Conservation (phyloP, 92 coral and sea anemone genomes). For the Nematostella vectensis region DNA sequence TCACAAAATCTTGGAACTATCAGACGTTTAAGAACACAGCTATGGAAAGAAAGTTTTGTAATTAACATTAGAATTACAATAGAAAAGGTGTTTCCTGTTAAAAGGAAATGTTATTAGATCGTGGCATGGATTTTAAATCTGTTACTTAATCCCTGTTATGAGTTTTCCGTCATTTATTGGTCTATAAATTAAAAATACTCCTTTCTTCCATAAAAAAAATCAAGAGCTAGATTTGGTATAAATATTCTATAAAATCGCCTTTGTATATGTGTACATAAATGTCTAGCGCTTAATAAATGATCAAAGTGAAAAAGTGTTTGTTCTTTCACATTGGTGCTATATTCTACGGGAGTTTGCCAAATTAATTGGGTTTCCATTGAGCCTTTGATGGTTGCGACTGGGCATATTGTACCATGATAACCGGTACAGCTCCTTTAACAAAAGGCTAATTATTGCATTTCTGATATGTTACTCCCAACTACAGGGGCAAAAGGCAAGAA, state of each 20-base stretch:
- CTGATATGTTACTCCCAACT: background rate
- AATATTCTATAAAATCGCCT: background rate
- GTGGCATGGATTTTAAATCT: too few species aligned
- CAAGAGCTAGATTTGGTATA: too few species aligned
- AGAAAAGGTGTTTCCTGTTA: too few species aligned
- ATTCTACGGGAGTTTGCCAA: background rate
- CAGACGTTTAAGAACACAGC: too few species aligned
- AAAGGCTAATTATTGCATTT: background rate
- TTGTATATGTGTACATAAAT: background rate
- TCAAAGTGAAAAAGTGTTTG: background rate
- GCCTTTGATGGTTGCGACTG: background rate
- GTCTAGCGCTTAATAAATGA: background rate
- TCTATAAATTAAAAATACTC: too few species aligned
- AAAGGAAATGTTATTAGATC: too few species aligned
- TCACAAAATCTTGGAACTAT: background rate
- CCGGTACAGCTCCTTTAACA: background rate
- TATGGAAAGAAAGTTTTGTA: too few species aligned
- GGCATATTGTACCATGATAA: background rate
- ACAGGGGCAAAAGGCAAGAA: too few species aligned
- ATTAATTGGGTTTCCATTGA: background rate
- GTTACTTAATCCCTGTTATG: too few species aligned
- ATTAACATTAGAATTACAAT: too few species aligned
- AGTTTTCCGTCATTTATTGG: too few species aligned
- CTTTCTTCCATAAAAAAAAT: background rate
- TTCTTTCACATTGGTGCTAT: background rate